phyloP scores from a whole-genome alignment of 2,113 vertebrate species.

The Urocynchramus pylzowi region DNA sequence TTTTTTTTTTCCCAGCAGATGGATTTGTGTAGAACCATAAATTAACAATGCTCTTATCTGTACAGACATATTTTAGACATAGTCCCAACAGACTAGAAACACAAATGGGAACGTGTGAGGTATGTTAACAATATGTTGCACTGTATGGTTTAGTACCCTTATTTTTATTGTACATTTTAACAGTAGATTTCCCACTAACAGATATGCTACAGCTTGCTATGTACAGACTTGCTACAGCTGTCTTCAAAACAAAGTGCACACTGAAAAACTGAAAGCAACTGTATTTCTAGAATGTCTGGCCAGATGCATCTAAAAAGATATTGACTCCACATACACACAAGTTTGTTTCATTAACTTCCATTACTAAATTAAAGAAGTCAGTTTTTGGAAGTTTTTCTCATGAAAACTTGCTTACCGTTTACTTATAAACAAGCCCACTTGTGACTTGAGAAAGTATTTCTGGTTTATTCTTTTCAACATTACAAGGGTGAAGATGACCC shows the following conservation, averaged over 20 bases:
- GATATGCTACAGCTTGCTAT: background rate
- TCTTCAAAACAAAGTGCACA: background rate
- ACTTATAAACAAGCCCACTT: constrained; percentile 4
- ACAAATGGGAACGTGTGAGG: background rate
- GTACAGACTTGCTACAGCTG: constrained; percentile 26
- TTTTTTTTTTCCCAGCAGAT: background rate
- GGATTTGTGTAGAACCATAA: background rate
- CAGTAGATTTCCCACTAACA: constrained; percentile 31
- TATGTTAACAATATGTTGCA: constrained; percentile 26
- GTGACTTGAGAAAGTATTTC: background rate
- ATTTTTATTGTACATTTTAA: constrained; percentile 9
- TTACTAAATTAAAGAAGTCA: constrained; percentile 27
- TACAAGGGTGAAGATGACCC: background rate
- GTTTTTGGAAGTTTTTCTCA: background rate
- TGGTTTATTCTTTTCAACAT: background rate
- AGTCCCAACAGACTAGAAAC: constrained; percentile 37
- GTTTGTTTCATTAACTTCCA: constrained; percentile 49
- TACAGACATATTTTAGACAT: background rate
- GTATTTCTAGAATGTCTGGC: background rate
- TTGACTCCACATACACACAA: constrained; percentile 25
- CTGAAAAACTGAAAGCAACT: background rate
- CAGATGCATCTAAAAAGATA: constrained; percentile 16
- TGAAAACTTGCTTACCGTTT: background rate
- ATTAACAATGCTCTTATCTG: constrained; percentile 31
- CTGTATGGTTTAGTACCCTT: background rate